Base-by-base conservation (phyloP, 2,113 vertebrate genomes). In the Phyllostomus hastatus region DNA sequence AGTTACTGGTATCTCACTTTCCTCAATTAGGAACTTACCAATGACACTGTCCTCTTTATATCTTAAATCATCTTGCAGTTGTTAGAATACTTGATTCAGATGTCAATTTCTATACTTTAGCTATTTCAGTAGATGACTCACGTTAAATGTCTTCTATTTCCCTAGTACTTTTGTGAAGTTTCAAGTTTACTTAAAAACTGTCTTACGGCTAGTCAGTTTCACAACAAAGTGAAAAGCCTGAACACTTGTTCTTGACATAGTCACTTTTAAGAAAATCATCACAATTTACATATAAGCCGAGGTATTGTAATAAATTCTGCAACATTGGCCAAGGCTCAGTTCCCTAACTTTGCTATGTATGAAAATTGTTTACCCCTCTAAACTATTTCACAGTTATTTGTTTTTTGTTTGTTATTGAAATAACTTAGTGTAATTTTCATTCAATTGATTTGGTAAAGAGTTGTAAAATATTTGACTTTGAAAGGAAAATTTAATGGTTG, bases 201-300 rank as follows among this genome's bases (percentile, higher is more conserved):
- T 67, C 5, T 92, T 95, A 84, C 33, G 43, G 17, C n/a, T 94
- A 28, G 16, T 70, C 66, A 28, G 19, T 70, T 61, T 96, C 82
- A 84, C 41, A 95, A 41, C 88, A 89, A 92, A 97, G 76, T 89
- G 86, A 92, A 96, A 87, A 59, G 38, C 48, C 16, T 15, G 88
- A 28, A 35, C 83, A 93, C n/a, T 97, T 97, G 70, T 90, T 87
- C 54, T 93, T 95, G 54, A 96, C 17, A 95, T 46, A 95, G 20
- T 5, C n/a, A 22, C 41, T 92, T 73, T 28, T 85, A 67, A 96
- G 9, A 72, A 75, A 82, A 83, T 83, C 70, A 85, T 64, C 31
- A 41, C 15, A 70, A 11, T 86, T 86, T 94, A 66, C 3, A 85
- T n/a, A 93, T 3, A 14, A 88, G 31, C 14, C 4, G 31, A 48